Base-by-base conservation (phyloP, 2,113 vertebrate species). In the Apeltes quadracus region DNA sequence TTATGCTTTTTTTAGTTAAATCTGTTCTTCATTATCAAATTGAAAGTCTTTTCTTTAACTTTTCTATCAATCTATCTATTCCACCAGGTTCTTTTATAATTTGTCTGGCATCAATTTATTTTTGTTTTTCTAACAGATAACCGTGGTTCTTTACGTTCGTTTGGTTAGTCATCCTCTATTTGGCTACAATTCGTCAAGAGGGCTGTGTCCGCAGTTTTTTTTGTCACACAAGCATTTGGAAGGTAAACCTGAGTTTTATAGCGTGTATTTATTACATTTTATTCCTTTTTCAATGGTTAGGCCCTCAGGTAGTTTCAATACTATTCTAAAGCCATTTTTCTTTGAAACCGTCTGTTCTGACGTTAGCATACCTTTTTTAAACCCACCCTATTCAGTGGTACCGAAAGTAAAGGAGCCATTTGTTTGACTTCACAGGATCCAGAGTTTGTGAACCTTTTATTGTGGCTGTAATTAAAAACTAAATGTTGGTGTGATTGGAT, bases 221-320 rank as follows among this genome's bases (percentile, higher is more conserved):
- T 74, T 38, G 66, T 68, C 18, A 54, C 38, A 63, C 11, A 16
- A 53, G 53, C 55, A 38, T 55, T 39, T 34, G 11, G n/a, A 16
- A n/a, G 65, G 1, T 69, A 36, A 13, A 76, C 34, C 22, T 68
- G 29, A 75, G 55, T 89, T 89, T 90, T 90, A 87, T 87, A 80
- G 64, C 58, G 22, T 76, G 39, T 90, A 87, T 88, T 88, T 86
- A 85, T 88, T 78, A 55, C 10, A 54, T 83, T 86, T 83, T 79
- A 87, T 88, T 86, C 62, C n/a, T 64, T 76, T 39, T 62, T 78
- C 13, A 51, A 43, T 38, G 27, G 55, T 67, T 32, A 69, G 55
- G 68, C 73, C 64, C 68, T 62, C 1, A 20, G 9, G n/a, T 29
- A 13, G 41, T 34, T 48, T 50, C 1, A 15, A 9, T 57, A 23